Percentiles rank a stretch among this genome's conserved stretches.
Evolutionary conservation across 92 coral and sea anemone genomes (phyloP).

Genomic region (Zoanthus gigantus): DNA sequence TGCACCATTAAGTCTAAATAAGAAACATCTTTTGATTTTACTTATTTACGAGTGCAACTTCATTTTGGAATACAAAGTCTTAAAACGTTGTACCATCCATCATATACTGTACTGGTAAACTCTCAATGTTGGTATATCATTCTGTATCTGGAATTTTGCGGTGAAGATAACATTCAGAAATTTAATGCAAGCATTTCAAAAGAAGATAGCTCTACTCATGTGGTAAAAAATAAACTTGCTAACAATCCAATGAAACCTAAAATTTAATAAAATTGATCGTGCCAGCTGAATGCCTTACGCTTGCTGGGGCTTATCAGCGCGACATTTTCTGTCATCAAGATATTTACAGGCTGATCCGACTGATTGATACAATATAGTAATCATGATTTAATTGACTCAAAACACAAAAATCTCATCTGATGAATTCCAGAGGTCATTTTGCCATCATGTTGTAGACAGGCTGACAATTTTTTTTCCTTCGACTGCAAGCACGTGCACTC

Average conservation of each 20-base stretch:
- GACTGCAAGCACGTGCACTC: constrained; percentile 24
- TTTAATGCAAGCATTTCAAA: neutral
- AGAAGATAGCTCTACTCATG: neutral
- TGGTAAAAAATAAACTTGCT: neutral
- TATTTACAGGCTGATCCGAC: constrained; percentile 73
- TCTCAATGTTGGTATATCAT: neutral
- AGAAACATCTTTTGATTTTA: neutral
- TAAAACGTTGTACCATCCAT: neutral
- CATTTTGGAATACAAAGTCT: neutral
- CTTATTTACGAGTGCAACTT: neutral
- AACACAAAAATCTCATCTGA: constrained; percentile 49
- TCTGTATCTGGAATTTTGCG: neutral
- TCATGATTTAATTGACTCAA: constrained; percentile 73
- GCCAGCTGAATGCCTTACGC: neutral
- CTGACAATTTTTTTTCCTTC: neutral
- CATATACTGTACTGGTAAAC: neutral
- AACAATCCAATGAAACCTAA: neutral
- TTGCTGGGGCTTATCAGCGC: neutral
- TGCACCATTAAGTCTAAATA: neutral
- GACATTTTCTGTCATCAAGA: constrained; percentile 38
- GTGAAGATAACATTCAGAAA: too few species aligned
- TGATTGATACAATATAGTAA: constrained; percentile 77
- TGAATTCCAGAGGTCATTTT: constrained; percentile 47
- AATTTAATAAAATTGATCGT: neutral
- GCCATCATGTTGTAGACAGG: constrained; percentile 14